Percentiles rank a stretch among this genome's conserved stretches.
These are phyloP conservation scores for Heliconius aoede DNA, from an alignment of 2,888 invertebrate species.

Conservation along the genomic window DNA sequence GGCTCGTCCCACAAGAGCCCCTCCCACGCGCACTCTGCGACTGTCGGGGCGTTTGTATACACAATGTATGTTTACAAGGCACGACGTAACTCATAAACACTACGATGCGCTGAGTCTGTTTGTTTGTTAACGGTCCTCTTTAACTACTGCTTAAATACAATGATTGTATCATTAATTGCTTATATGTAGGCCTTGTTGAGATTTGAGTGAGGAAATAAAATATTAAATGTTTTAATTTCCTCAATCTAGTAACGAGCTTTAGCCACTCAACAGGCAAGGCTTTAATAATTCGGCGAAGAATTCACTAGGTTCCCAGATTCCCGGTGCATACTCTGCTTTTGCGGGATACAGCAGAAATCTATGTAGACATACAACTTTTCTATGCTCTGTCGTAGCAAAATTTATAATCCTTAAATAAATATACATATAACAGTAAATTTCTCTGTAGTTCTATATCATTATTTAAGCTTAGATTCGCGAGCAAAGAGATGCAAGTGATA, in stretches of 20 bases:
- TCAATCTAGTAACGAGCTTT: too few species aligned
- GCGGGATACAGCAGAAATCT: too few species aligned
- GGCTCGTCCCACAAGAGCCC: conserved; percentile 5
- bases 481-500: neutral
- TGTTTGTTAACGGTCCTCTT: conserved; percentile 1
- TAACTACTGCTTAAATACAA: conserved; percentile 9
- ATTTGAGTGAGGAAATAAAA: neutral
- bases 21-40: conserved; percentile 32
- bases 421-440: neutral
- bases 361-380: too few species aligned
- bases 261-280: too few species aligned
- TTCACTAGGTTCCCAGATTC: too few species aligned
- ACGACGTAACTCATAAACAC: conserved; percentile 30
- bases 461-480: neutral
- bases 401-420: neutral
- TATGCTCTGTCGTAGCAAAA: too few species aligned
- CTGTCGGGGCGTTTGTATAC: conserved; percentile 24
- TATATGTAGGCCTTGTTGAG: neutral
- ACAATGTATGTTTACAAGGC: conserved; percentile 6
- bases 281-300: too few species aligned
- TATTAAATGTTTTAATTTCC: too few species aligned
- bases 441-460: neutral
- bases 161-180: neutral
- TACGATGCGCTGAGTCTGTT: conserved; percentile 1
- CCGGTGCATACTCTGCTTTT: too few species aligned